Evolutionary conservation across 2,797 vertebrate species (phyloP).

Genomic region (Salarias fasciatus): DNA sequence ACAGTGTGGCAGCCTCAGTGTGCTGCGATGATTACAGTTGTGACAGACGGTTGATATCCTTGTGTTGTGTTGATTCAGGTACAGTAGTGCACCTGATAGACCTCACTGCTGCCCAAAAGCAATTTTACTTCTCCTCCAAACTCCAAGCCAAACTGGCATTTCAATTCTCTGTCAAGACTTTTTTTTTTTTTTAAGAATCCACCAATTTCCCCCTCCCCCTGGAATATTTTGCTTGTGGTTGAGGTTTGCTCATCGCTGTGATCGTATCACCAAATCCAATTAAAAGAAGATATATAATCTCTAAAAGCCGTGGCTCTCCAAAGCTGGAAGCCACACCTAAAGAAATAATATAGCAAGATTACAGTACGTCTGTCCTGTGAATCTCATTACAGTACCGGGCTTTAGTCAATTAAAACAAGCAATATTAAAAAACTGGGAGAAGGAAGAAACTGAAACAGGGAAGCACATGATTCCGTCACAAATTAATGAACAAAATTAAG

Average conservation of each 20-base stretch:
- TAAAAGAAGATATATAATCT: background rate
- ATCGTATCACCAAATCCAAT: background rate
- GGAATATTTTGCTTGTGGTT: background rate
- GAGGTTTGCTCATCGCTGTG: background rate
- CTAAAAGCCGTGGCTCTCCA: background rate
- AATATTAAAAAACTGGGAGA: constrained; percentile 2
- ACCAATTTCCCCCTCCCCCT: too few species aligned
- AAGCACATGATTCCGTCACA: too few species aligned
- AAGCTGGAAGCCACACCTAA: background rate
- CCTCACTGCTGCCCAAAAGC: background rate
- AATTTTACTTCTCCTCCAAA: background rate
- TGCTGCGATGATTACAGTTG: constrained; percentile 37
- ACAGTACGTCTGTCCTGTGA: background rate
- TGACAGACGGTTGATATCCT: constrained; percentile 24
- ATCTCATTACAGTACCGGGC: background rate
- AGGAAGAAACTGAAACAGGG: too few species aligned
- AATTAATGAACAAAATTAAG: too few species aligned
- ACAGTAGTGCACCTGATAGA: constrained; percentile 18
- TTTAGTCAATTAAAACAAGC: constrained; percentile 2
- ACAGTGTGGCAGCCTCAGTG: constrained; percentile 7
- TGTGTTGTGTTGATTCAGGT: constrained; percentile 30
- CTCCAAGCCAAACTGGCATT: too few species aligned
- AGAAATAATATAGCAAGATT: background rate
- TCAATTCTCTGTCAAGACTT: too few species aligned
- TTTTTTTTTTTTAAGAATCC: too few species aligned